Evolutionary conservation across 1,140 invertebrate genomes (phyloP).

Genomic region (Sogatella furcifera): DNA sequence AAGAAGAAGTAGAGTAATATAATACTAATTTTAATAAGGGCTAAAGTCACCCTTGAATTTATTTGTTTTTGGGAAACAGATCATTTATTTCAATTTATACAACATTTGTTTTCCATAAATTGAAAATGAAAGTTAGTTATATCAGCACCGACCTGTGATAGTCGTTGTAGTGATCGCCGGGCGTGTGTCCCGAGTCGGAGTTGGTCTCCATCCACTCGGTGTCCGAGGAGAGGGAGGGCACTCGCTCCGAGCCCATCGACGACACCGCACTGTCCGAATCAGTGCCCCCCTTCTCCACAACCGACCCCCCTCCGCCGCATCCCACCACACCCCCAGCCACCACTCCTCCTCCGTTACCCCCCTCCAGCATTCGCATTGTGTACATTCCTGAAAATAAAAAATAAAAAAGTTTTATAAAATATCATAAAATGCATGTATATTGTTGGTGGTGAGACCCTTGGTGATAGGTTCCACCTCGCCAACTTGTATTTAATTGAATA

Average conservation of each 20-base stretch:
- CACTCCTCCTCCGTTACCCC: conserved; percentile 28
- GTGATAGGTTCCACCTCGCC: no score
- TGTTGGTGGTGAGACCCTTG: no score
- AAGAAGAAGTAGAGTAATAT: no score
- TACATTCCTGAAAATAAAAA: conserved; percentile 59
- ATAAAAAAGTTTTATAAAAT: no score
- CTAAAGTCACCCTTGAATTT: no score
- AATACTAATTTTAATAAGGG: no score
- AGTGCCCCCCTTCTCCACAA: conserved; percentile 7
- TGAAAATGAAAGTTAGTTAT: no score
- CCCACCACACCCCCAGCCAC: conserved; percentile 18
- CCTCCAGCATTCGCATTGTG: conserved; percentile 71
- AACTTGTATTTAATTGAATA: no score
- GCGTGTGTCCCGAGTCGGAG: conserved; percentile 65
- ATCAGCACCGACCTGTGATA: conserved; percentile 41
- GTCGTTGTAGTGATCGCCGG: conserved; percentile 43
- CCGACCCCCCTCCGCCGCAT: background rate
- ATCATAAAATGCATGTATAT: no score
- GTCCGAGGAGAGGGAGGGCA: conserved; percentile 73
- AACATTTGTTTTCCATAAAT: no score
- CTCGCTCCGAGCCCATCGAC: conserved; percentile 83
- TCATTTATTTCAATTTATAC: no score
- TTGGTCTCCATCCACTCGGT: conserved; percentile 81
- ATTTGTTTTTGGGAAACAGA: no score
- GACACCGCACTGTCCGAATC: conserved; percentile 70